Base-by-base conservation (phyloP, 2,797 vertebrate genomes). In the Leuciscus waleckii region DNA sequence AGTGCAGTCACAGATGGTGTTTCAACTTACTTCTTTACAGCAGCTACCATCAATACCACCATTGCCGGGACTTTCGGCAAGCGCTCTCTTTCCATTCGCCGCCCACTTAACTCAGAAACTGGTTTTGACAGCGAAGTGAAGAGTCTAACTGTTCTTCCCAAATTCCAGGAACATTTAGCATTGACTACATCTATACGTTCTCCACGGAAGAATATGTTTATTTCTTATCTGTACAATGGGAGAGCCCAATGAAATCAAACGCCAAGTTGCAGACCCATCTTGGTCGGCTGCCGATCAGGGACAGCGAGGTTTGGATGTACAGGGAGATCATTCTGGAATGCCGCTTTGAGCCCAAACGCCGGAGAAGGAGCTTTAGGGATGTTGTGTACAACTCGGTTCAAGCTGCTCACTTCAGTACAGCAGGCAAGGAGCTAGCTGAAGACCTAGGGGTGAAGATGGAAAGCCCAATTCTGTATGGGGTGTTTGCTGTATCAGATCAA, bases 291-390 rank as follows among this genome's bases (percentile, higher is more conserved):
- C 93, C 95, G 1, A 93, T 93, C 21, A 78, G 49, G 1, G 90
- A 92, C 0, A 95, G 95, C 4, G 92, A 89, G 81, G 88, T 94
- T 23, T 95, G 91, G 88, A 94, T 77, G 91, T 99, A 99, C 92
- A 95, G 97, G 0, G 98, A 99, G 90, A 91, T 99, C 7, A 90
- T 97, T 79, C 93, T 99, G 0, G 96, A 98, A 85, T 99, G 98
- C 88, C 94, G 94, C 2, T 97, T 96, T 1, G 96, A 96, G 69
- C 96, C 96, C 1, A 99, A 98, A 85, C 95, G 96, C 2, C 90
- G 93, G 41, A 87, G 87, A 41, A 90, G 93, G 4, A 88, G 90
- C 0, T 89, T 93, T 10, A 93, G 89, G 32, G 92, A 97, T 11
- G 91, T 97, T 1, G 89, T 95, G 32, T 99, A 97, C 92, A 98